Conservation (phyloP, 1,140 invertebrate genomes). For the Eurosta solidaginis region DNA sequence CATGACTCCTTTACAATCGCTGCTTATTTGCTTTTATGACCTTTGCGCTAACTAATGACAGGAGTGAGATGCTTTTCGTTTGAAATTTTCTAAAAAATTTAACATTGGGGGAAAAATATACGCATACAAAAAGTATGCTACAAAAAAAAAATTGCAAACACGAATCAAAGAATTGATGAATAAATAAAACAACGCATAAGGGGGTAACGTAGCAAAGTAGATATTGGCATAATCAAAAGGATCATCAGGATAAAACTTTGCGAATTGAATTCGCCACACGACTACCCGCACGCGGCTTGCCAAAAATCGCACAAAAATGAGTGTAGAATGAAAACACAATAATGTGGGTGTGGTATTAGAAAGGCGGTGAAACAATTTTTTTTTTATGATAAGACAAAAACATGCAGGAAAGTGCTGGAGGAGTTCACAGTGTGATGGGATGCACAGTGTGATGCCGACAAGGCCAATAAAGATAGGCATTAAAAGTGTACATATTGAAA, state of each 20-base stretch:
- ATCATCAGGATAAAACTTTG: conserved; percentile 49
- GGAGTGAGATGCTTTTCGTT: background rate
- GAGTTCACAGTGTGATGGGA: background rate
- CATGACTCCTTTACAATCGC: background rate
- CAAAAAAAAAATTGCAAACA: background rate
- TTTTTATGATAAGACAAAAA: background rate
- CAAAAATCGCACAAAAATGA: conserved; percentile 38
- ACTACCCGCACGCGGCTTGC: conserved; percentile 58
- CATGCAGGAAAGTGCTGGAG: background rate
- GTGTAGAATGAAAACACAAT: background rate
- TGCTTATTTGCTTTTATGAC: background rate
- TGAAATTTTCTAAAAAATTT: background rate
- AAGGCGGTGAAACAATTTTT: background rate
- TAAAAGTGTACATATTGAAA: background rate
- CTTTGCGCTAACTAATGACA: background rate
- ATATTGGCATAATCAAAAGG: conserved; percentile 30
- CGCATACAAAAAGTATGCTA: background rate
- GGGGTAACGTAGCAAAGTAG: background rate
- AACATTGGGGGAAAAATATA: background rate
- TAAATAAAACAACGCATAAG: background rate
- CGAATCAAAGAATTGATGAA: background rate
- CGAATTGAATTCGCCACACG: conserved; percentile 59
- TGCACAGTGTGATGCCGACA: background rate
- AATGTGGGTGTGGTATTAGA: background rate
- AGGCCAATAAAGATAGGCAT: background rate